These are phyloP conservation scores for Trididemnum clinides DNA, from an alignment of 23 tunicate genomes.

Conservation along the genomic window DNA sequence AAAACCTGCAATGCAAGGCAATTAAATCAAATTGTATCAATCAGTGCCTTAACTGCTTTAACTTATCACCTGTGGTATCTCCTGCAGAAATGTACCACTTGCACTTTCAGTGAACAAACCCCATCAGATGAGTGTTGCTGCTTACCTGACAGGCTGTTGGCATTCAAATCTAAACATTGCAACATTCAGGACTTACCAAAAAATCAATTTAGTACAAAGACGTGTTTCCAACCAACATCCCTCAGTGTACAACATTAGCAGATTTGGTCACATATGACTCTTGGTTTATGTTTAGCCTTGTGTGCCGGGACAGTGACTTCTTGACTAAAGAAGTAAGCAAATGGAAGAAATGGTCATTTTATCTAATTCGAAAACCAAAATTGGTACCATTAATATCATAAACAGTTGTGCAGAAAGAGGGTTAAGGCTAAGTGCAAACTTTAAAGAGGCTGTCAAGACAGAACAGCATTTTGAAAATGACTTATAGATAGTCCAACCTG, in stretches of 20 bases:
- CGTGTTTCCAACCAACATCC: neutral
- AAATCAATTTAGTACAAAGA: neutral
- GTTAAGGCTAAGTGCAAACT: neutral
- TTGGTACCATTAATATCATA: neutral
- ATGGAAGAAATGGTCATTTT: neutral
- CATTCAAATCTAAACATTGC: neutral
- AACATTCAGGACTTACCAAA: neutral
- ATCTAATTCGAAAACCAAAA: neutral
- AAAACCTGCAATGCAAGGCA: neutral
- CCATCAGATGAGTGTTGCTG: neutral
- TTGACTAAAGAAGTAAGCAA: neutral
- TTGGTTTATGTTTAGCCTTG: neutral
- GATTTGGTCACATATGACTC: conserved; percentile 17
- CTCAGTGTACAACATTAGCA: neutral
- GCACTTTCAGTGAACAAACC: neutral
- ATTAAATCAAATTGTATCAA: neutral
- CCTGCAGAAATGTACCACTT: conserved; percentile 15
- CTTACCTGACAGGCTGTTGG: conserved; percentile 10
- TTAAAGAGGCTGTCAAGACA: neutral
- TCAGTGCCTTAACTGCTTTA: neutral
- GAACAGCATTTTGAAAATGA: neutral
- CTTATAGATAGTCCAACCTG: neutral
- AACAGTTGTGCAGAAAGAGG: conserved; percentile 10
- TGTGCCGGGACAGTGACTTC: neutral
- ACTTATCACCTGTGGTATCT: neutral